Evolutionary conservation across 2,888 invertebrate genomes (phyloP).

Genomic region (Drosophila diplacantha): DNA sequence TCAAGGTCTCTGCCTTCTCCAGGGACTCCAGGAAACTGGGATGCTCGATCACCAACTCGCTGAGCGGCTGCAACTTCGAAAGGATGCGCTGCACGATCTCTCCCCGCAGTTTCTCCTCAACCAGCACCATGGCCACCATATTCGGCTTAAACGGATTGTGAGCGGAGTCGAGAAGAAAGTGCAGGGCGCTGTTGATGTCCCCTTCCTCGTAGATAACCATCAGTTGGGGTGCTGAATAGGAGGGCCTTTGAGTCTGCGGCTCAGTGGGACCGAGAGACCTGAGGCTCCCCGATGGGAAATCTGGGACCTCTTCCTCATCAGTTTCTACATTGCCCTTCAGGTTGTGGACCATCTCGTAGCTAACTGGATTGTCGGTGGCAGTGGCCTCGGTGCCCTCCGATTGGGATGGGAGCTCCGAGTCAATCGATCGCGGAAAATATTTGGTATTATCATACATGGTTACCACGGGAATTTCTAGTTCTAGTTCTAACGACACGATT

Average conservation of each 20-base stretch:
- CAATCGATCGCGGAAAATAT: conserved; percentile 21
- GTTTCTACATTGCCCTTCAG: neutral
- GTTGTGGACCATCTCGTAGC: conserved; percentile 15
- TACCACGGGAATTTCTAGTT: neutral
- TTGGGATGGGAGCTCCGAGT: conserved; percentile 7
- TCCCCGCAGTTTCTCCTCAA: conserved; percentile 37
- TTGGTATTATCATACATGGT: conserved; percentile 16
- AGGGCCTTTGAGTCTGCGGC: neutral
- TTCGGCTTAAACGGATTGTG: conserved; percentile 40
- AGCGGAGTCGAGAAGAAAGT: conserved; percentile 36
- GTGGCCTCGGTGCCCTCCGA: neutral
- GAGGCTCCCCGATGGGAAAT: neutral
- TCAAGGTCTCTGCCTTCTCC: neutral
- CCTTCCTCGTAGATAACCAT: conserved; percentile 51
- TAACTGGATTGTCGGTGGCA: neutral
- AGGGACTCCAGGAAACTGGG: conserved; percentile 17
- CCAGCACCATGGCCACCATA: conserved; percentile 38
- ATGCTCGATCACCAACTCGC: conserved; percentile 7
- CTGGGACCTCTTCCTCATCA: neutral
- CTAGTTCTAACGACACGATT: neutral
- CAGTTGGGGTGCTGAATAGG: conserved; percentile 30
- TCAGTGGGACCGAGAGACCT: neutral
- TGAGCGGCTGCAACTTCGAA: conserved; percentile 11
- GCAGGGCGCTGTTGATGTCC: conserved; percentile 49
- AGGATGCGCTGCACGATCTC: conserved; percentile 39